Conservation (phyloP, 2,888 invertebrate genomes). For the Labia minor region DNA sequence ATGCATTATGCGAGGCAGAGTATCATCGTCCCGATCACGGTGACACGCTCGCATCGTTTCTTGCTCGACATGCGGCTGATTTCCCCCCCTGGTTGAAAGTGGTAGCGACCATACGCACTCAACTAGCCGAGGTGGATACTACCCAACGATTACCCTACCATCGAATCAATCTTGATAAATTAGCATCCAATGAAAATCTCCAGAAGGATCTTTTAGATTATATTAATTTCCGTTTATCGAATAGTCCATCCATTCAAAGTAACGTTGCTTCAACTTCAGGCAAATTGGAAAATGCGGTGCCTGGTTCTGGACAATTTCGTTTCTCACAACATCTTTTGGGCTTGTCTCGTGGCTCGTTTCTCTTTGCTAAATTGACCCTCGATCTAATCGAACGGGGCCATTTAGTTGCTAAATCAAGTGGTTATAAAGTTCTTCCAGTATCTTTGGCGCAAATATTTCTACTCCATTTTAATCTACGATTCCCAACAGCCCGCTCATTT, state of each 20-base stretch:
- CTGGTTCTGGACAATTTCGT: constrained; percentile 46
- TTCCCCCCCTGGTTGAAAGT: constrained; percentile 87
- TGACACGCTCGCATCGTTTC: constrained; percentile 82
- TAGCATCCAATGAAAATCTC: constrained; percentile 56
- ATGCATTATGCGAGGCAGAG: constrained; percentile 90
- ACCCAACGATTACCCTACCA: constrained; percentile 67
- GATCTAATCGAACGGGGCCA: constrained; percentile 87
- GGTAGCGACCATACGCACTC: constrained; percentile 74
- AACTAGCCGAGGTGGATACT: constrained; percentile 62
- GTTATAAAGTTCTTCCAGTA: constrained; percentile 82
- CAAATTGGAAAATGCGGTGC: constrained; percentile 47
- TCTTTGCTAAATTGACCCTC: constrained; percentile 81
- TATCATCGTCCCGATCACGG: constrained; percentile 92
- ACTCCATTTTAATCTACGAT: constrained; percentile 81
- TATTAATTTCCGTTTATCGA: constrained; percentile 68
- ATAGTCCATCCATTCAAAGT: constrained; percentile 70
- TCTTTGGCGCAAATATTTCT: constrained; percentile 81
- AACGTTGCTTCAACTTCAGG: constrained; percentile 59
- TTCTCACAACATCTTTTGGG: constrained; percentile 77
- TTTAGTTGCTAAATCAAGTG: constrained; percentile 83
- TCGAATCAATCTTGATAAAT: constrained; percentile 52
- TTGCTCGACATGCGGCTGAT: constrained; percentile 64
- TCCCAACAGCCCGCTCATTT: constrained; percentile 81
- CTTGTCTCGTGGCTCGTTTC: constrained; percentile 77
- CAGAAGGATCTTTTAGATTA: constrained; percentile 80